A percentile compares a stretch with the other conserved stretches of the same genome.
phyloP scores from a whole-genome alignment of 1,140 invertebrate genomes.

The Steinernema feltiae region DNA sequence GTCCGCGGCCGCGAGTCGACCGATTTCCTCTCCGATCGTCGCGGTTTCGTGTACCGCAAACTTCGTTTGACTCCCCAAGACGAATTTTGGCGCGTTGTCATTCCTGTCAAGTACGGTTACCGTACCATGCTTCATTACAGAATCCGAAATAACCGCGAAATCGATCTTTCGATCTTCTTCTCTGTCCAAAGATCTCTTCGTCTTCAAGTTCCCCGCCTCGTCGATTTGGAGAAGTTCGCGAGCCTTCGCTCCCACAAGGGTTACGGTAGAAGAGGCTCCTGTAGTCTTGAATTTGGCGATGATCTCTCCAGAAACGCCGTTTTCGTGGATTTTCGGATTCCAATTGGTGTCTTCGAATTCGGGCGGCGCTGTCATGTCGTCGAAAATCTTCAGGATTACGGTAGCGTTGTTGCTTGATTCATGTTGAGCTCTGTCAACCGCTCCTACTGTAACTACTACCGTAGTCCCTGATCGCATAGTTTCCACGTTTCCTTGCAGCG shows the following conservation, averaged over 20 bases:
- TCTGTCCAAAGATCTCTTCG: slow-evolving; percentile 64
- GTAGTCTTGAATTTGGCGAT: slow-evolving; percentile 70
- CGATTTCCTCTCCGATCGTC: slow-evolving; percentile 66
- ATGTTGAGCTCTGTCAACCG: not conserved
- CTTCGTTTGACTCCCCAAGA: slow-evolving; percentile 75
- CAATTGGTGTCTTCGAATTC: not conserved
- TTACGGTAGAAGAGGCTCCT: slow-evolving; percentile 66
- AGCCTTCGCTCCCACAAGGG: slow-evolving; percentile 77
- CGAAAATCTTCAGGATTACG: not conserved
- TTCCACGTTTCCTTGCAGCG: not conserved
- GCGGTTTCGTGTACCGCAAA: slow-evolving; percentile 88
- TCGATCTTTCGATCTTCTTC: not conserved
- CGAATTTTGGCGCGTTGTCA: slow-evolving; percentile 87
- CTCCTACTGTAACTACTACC: not conserved
- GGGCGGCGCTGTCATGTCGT: not conserved
- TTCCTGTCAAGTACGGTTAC: slow-evolving; percentile 84
- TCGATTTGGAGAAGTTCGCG: slow-evolving; percentile 75
- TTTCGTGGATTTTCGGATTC: not conserved
- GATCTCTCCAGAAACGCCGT: not conserved
- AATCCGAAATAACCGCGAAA: slow-evolving; percentile 67
- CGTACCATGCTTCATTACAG: slow-evolving; percentile 65
- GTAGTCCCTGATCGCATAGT: not conserved
- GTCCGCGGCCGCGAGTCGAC: not conserved
- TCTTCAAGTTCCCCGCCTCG: slow-evolving; percentile 78
- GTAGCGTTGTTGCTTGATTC: slow-evolving; percentile 5